These are phyloP conservation scores for Alaudala cheleensis DNA, from an alignment of 2,113 vertebrate genomes.

Conservation along the genomic window DNA sequence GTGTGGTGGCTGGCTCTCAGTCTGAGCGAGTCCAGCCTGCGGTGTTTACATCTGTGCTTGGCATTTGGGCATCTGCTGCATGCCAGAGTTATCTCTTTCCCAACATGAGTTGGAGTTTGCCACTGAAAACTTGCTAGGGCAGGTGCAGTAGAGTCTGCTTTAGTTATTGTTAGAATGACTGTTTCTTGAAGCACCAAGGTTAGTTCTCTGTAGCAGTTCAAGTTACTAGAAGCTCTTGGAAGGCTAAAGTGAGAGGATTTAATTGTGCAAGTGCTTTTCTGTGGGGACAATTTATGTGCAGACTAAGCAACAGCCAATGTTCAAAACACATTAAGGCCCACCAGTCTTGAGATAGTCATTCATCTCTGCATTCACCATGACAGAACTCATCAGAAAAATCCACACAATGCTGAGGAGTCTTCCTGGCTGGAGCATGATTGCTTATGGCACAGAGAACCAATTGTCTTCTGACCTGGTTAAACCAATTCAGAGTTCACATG, in stretches of 20 bases:
- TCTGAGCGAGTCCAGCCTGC: background rate
- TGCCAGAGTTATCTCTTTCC: background rate
- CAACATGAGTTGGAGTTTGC: background rate
- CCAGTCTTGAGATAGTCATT: background rate
- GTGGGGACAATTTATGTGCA: background rate
- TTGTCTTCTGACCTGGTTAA: background rate
- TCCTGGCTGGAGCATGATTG: background rate
- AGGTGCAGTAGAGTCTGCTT: background rate
- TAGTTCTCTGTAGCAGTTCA: background rate
- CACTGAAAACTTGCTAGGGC: background rate
- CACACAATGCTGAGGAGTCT: background rate
- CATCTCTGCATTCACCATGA: background rate
- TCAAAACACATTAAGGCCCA: background rate
- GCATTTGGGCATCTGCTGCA: background rate
- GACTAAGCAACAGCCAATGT: background rate
- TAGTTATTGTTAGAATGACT: background rate
- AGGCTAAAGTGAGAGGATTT: background rate
- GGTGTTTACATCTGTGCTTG: background rate
- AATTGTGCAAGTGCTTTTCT: background rate
- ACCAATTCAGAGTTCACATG: background rate
- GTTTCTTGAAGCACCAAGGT: background rate
- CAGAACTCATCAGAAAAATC: background rate
- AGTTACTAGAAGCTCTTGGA: background rate
- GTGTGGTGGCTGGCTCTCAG: background rate
- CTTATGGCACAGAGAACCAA: rapidly evolving